Evolutionary conservation across 2,113 vertebrate genomes (phyloP).

Genomic region (Xiphias gladius): DNA sequence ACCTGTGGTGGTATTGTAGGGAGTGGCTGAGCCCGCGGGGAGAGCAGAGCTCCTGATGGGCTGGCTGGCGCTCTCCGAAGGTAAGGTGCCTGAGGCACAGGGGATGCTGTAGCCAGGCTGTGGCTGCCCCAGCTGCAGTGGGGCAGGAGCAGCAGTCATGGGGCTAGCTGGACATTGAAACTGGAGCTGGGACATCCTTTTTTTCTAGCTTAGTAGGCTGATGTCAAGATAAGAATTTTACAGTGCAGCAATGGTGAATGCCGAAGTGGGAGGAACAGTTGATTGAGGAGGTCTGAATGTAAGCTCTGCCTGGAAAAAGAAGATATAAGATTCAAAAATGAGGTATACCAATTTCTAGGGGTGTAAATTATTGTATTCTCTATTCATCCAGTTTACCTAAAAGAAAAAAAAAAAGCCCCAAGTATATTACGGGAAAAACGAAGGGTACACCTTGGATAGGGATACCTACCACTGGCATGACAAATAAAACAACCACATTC

Average conservation of each 20-base stretch:
- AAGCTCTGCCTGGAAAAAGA: constrained; percentile 70
- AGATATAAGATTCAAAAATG: background rate
- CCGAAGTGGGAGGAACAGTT: constrained; percentile 35
- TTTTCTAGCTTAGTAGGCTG: constrained; percentile 70
- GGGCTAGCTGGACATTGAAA: constrained; percentile 90
- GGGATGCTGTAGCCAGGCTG: constrained; percentile 94
- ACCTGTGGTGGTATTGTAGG: constrained; percentile 93
- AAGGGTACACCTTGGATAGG: too few relatives aligned
- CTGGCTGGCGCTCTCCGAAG: constrained; percentile 96
- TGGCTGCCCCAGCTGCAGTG: constrained; percentile 83
- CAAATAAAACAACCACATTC: background rate
- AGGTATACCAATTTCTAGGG: background rate
- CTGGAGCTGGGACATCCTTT: constrained; percentile 95
- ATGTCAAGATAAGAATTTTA: constrained; percentile 57
- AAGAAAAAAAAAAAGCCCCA: too few relatives aligned
- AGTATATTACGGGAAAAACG: background rate
- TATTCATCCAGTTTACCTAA: background rate
- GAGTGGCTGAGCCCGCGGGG: constrained; percentile 92
- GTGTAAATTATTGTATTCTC: background rate
- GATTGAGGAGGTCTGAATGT: constrained; percentile 58
- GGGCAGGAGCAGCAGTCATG: constrained; percentile 85
- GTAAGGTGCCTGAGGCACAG: constrained; percentile 89
- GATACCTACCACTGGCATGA: background rate
- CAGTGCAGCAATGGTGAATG: constrained; percentile 51
- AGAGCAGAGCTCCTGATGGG: constrained; percentile 94